Conservation (phyloP, 2,888 invertebrate genomes). For the Pseudolycoriella hygida region DNA sequence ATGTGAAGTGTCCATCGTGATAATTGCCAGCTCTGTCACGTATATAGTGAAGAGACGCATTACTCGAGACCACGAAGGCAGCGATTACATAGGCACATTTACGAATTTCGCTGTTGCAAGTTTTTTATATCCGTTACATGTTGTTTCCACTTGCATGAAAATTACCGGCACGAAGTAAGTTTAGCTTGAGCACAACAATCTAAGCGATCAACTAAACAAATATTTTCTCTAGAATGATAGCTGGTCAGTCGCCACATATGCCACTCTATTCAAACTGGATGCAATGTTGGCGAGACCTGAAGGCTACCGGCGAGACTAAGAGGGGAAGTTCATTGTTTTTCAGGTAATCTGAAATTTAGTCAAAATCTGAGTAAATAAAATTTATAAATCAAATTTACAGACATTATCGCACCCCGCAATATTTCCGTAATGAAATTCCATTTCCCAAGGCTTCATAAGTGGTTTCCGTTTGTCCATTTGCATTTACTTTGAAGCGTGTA, state of each 20-base stretch:
- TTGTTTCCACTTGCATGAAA: slow-evolving; percentile 82
- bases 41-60: slow-evolving; percentile 66
- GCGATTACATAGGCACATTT: slow-evolving; percentile 37
- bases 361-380: no score
- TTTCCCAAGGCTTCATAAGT: no score
- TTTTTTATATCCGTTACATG: slow-evolving; percentile 79
- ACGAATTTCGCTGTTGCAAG: slow-evolving; percentile 55
- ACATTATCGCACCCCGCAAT: no score
- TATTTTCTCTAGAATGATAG: slow-evolving; percentile 39
- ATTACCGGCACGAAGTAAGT: slow-evolving; percentile 55
- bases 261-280: slow-evolving; percentile 66
- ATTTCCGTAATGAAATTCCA: no score
- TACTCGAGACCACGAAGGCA: slow-evolving; percentile 49
- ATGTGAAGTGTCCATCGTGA: slow-evolving; percentile 64
- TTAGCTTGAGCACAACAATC: no score
- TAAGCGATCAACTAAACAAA: slow-evolving; percentile 3
- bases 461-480: no score
- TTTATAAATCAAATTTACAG: no score
- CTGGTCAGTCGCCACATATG: slow-evolving; percentile 72
- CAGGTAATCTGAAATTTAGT: slow-evolving; percentile 17
- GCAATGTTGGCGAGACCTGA: slow-evolving; percentile 67
- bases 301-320: slow-evolving; percentile 57
- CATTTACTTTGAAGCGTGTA: no score
- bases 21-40: slow-evolving; percentile 56
- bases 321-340: slow-evolving; percentile 59